A percentile compares a stretch with the other conserved stretches of the same genome.
Conservation (phyloP, 53 echinoderm and acorn worm genomes). For the Astropecten irregularis region DNA sequence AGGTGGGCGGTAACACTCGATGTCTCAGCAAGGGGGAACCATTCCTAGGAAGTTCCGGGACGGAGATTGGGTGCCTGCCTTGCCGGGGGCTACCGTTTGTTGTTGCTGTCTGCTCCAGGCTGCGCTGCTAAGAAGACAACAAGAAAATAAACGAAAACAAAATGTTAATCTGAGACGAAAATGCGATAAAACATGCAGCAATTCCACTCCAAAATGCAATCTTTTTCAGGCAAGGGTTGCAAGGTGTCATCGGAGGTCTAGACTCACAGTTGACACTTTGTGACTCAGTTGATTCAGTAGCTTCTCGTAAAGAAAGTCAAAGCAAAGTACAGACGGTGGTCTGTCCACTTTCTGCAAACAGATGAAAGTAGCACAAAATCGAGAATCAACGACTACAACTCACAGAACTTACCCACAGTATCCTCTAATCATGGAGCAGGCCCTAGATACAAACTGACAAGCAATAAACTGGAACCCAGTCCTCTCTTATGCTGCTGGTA, state of each 20-base stretch:
- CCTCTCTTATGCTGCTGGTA: no score
- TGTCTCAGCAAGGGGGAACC: slow-evolving; percentile 50
- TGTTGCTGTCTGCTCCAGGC: background rate
- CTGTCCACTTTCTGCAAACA: background rate
- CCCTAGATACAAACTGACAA: no score
- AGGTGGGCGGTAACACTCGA: slow-evolving; percentile 15
- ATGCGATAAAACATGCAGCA: background rate
- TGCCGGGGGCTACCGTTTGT: slow-evolving; percentile 13
- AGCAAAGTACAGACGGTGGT: slow-evolving; percentile 25
- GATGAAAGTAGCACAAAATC: background rate
- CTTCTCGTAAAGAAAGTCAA: slow-evolving; percentile 51
- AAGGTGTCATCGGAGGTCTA: background rate
- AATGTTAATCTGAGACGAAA: background rate
- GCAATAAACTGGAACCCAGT: no score
- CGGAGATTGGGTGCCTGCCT: slow-evolving; percentile 6
- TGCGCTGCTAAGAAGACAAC: background rate
- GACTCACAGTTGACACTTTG: slow-evolving; percentile 41
- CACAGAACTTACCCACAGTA: background rate
- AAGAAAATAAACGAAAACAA: background rate
- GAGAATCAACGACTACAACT: background rate
- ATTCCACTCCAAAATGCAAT: slow-evolving; percentile 27
- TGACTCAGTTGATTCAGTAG: slow-evolving; percentile 40
- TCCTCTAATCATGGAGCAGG: no score
- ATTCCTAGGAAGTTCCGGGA: slow-evolving; percentile 30
- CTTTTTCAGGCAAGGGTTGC: slow-evolving; percentile 23